A percentile compares a stretch with the other conserved stretches of the same genome.
These are phyloP conservation scores for Myrmecophaga tridactyla DNA, from an alignment of 2,113 vertebrate species.

Conservation along the genomic window DNA sequence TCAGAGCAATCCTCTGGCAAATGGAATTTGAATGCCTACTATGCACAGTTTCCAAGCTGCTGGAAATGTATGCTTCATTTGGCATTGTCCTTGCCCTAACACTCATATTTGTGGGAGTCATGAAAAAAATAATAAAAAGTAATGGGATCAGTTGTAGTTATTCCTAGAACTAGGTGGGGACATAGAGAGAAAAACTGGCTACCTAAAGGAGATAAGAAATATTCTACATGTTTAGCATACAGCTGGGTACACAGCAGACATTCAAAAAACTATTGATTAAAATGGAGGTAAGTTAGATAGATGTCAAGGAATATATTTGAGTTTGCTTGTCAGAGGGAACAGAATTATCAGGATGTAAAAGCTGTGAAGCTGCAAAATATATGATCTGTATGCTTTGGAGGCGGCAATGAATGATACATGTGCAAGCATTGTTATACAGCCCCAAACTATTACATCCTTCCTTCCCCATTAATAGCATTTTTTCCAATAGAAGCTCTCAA, in stretches of 20 bases:
- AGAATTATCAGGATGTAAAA: neutral
- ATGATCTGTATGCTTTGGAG: neutral
- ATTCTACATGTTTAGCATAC: neutral
- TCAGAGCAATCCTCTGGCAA: neutral
- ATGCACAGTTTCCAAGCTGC: neutral
- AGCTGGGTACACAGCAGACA: neutral
- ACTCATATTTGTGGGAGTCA: neutral
- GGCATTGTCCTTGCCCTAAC: neutral
- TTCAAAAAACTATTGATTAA: neutral
- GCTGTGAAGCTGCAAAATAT: neutral
- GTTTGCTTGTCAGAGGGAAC: neutral
- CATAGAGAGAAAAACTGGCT: neutral
- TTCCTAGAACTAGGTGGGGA: neutral
- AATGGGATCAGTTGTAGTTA: neutral
- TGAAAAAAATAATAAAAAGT: neutral
- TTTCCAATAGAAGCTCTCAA: neutral
- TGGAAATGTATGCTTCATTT: neutral
- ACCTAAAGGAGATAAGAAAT: neutral
- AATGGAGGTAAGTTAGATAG: neutral
- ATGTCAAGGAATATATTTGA: neutral
- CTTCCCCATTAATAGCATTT: neutral
- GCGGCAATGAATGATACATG: neutral
- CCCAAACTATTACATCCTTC: neutral
- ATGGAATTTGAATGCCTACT: neutral
- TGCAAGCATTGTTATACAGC: neutral